These are phyloP conservation scores for Burhinus oedicnemus DNA, from an alignment of 2,113 vertebrate genomes.

Conservation along the genomic window DNA sequence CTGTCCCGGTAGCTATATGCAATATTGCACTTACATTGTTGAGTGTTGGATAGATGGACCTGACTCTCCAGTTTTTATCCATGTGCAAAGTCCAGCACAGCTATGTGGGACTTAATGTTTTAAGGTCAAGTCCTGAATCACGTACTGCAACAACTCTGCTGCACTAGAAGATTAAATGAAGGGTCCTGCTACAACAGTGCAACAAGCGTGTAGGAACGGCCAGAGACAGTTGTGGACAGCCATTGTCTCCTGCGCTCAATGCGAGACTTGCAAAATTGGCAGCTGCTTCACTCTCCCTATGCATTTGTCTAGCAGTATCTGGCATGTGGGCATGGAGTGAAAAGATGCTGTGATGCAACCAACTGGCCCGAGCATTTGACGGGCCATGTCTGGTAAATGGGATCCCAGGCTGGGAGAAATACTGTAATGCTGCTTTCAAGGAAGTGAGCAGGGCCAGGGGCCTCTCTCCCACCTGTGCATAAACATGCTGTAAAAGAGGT, in stretches of 20 bases:
- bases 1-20: neutral
- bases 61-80: neutral
- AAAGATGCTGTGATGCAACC: neutral
- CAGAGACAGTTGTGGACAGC: neutral
- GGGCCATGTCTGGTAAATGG: neutral
- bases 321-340: neutral
- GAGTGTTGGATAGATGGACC: accelerated
- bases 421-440: neutral
- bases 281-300: neutral
- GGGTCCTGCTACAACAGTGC: neutral
- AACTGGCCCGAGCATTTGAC: neutral
- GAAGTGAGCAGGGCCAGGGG: neutral
- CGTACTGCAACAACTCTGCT: neutral
- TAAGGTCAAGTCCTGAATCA: neutral
- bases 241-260: accelerated
- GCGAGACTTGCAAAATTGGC: accelerated
- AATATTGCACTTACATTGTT: neutral
- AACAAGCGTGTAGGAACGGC: neutral
- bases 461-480: no score
- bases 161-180: neutral
- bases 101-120: neutral
- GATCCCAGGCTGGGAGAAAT: neutral
- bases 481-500: accelerated
- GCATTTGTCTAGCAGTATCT: neutral
- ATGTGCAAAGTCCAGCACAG: neutral